Evolutionary conservation across 2,888 invertebrate species (phyloP).

Genomic region (Leptopilina syphax): DNA sequence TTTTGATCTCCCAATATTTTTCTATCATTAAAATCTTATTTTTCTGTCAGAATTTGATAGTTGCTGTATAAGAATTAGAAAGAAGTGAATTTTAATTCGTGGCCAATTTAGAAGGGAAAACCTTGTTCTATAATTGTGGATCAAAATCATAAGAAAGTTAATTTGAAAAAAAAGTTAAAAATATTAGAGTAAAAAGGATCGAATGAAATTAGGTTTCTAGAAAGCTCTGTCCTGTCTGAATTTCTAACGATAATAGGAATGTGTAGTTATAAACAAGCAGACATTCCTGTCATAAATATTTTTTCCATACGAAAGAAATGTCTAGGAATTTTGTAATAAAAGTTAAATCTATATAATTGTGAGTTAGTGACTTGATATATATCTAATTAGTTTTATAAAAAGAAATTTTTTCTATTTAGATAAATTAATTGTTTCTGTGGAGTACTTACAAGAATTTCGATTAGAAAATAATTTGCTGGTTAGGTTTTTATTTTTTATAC

Average conservation of each 20-base stretch:
- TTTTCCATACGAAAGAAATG: background rate
- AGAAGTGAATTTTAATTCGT: background rate
- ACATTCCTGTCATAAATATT: conserved; percentile 12
- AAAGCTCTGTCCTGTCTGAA: background rate
- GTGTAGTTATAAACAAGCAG: conserved; percentile 20
- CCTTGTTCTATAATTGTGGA: too few species aligned
- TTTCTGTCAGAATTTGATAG: too few species aligned
- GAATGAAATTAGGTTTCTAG: background rate
- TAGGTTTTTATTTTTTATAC: too few species aligned
- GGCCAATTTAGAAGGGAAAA: background rate
- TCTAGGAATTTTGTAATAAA: background rate
- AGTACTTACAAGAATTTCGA: background rate
- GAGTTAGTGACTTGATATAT: background rate
- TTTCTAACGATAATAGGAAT: conserved; percentile 8
- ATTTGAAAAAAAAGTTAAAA: too few species aligned
- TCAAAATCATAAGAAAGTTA: too few species aligned
- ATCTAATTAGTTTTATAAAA: background rate
- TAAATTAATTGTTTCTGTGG: background rate
- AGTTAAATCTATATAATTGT: background rate
- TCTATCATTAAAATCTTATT: too few species aligned
- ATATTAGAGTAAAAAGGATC: too few species aligned
- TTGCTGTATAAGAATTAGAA: background rate
- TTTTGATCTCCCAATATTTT: too few species aligned
- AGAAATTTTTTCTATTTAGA: background rate
- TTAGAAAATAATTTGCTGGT: too few species aligned